Evolutionary conservation across 2,888 invertebrate species (phyloP).

Genomic region (Operophtera brumata): DNA sequence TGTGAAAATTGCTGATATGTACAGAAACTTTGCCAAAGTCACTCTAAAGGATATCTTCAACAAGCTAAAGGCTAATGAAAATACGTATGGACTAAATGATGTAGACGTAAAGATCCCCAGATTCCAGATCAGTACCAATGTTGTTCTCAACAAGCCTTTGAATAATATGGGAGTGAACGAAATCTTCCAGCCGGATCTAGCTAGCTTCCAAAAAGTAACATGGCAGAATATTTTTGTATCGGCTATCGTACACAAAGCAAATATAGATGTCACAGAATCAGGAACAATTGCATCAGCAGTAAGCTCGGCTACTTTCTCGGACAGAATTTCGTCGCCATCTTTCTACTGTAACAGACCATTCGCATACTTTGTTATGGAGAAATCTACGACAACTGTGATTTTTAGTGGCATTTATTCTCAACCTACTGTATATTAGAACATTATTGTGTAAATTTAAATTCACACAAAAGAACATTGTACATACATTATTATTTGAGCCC

Average conservation of each 20-base stretch:
- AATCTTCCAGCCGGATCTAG: constrained; percentile 79
- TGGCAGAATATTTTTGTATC: constrained; percentile 79
- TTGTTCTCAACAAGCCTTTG: constrained; percentile 80
- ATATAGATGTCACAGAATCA: constrained; percentile 87
- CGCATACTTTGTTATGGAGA: constrained; percentile 85
- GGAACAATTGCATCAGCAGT: constrained; percentile 86
- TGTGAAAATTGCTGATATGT: constrained; percentile 70
- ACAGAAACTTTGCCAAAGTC: constrained; percentile 71
- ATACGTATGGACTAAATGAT: constrained; percentile 78
- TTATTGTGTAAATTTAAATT: neutral
- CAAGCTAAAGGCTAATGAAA: constrained; percentile 67
- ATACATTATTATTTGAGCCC: no score
- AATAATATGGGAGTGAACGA: constrained; percentile 84
- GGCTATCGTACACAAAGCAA: constrained; percentile 85
- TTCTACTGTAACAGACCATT: constrained; percentile 85
- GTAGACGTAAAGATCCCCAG: constrained; percentile 83
- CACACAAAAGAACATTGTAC: neutral
- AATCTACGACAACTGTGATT: constrained; percentile 80
- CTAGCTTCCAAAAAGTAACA: constrained; percentile 80
- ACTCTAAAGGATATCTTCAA: constrained; percentile 76
- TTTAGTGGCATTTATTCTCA: constrained; percentile 82
- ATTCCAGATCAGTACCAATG: constrained; percentile 82
- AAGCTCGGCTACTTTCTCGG: constrained; percentile 71
- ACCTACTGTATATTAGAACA: constrained; percentile 61
- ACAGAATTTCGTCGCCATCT: constrained; percentile 81